phyloP scores from a whole-genome alignment of 2,113 vertebrate genomes.

The Vulpes vulpes region DNA sequence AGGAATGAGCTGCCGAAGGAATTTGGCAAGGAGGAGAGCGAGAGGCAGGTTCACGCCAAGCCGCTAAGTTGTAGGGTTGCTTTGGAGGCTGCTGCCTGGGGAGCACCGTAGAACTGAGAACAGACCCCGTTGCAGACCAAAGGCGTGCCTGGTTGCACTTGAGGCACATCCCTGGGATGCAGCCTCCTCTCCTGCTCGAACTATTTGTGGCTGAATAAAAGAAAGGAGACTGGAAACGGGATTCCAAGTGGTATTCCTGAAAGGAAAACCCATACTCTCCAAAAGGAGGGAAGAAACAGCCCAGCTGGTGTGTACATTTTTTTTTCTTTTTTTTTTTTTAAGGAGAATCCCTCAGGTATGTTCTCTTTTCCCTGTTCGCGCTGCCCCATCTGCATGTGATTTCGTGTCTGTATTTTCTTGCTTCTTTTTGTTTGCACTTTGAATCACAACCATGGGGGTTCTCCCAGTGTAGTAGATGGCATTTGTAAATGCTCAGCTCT shows the following conservation, averaged over 20 bases:
- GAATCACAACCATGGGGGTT: neutral
- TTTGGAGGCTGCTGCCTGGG: constrained; percentile 78
- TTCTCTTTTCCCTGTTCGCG: constrained; percentile 72
- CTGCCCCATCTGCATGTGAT: constrained; percentile 60
- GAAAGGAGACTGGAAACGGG: constrained; percentile 78
- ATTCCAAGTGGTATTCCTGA: constrained; percentile 75
- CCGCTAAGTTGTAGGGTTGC: constrained; percentile 84
- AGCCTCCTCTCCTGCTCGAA: constrained; percentile 80
- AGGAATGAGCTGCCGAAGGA: constrained; percentile 81
- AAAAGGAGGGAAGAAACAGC: constrained; percentile 78
- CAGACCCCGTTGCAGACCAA: constrained; percentile 82
- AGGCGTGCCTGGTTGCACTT: constrained; percentile 87
- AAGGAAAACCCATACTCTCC: constrained; percentile 53
- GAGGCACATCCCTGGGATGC: constrained; percentile 84
- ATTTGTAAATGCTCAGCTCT: constrained; percentile 71
- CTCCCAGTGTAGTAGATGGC: constrained; percentile 64
- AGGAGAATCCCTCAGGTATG: constrained; percentile 90
- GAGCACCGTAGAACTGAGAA: constrained; percentile 82
- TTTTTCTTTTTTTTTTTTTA: constrained; percentile 84
- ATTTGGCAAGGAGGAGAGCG: constrained; percentile 82
- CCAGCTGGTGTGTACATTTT: constrained; percentile 84
- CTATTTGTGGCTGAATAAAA: constrained; percentile 81
- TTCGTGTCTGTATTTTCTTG: constrained; percentile 55
- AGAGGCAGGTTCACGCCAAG: constrained; percentile 79
- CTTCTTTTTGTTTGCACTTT: constrained; percentile 81